Evolutionary conservation across 2,888 invertebrate species (phyloP).

Genomic region (Andrena marginata): DNA sequence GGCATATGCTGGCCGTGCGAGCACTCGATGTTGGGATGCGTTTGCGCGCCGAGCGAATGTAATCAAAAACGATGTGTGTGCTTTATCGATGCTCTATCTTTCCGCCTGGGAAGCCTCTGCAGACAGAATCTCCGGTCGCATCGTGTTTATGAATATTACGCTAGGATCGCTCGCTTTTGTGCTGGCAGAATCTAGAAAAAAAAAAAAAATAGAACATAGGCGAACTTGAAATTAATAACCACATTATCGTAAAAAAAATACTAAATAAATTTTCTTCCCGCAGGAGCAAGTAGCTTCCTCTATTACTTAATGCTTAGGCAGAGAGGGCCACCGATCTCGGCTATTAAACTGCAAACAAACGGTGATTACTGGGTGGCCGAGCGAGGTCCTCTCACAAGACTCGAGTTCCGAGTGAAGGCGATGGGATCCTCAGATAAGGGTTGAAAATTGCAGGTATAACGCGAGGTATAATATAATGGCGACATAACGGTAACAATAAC

Average conservation of each 20-base stretch:
- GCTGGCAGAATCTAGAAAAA: neutral
- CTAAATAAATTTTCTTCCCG: no score
- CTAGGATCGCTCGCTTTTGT: neutral
- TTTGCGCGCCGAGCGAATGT: slow-evolving; percentile 69
- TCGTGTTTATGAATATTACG: slow-evolving; percentile 7
- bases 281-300: neutral
- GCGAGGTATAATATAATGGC: slow-evolving; percentile 74
- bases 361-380: slow-evolving; percentile 16
- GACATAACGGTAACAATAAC: slow-evolving; percentile 82
- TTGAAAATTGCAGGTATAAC: slow-evolving; percentile 84
- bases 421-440: slow-evolving; percentile 80
- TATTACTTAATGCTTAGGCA: neutral
- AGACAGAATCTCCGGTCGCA: slow-evolving; percentile 24
- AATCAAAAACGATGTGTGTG: slow-evolving; percentile 82
- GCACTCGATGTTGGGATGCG: slow-evolving; percentile 67
- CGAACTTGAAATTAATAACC: no score
- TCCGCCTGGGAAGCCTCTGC: slow-evolving; percentile 45
- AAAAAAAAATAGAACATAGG: neutral
- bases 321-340: neutral
- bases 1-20: slow-evolving; percentile 80
- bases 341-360: neutral
- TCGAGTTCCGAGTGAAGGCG: slow-evolving; percentile 61
- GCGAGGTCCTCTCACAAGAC: slow-evolving; percentile 33
- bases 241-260: no score
- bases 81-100: slow-evolving; percentile 82